Evolutionary conservation across 2,113 vertebrate genomes (phyloP).

Genomic region (Murina feae): DNA sequence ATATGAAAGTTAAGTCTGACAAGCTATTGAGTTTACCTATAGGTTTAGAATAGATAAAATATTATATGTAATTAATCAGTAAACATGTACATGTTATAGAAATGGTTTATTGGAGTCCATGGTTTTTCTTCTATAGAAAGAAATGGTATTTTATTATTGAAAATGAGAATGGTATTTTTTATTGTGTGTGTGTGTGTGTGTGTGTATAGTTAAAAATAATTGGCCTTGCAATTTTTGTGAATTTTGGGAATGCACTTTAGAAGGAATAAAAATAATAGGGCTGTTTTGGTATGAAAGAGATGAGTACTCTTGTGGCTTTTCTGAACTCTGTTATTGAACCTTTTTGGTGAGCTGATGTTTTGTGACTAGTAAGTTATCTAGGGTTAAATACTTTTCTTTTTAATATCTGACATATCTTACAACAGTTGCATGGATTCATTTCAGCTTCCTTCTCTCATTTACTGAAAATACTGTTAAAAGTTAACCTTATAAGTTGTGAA

Average conservation of each 20-base stretch:
- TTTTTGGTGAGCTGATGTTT: conserved; percentile 11
- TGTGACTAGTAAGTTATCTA: neutral
- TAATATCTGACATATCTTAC: neutral
- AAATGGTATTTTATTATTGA: neutral
- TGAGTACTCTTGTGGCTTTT: neutral
- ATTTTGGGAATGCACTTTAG: conserved; percentile 16
- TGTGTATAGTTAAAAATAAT: too few species aligned
- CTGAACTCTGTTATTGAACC: neutral
- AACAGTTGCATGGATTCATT: conserved; percentile 17
- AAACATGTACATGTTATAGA: neutral
- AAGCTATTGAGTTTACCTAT: neutral
- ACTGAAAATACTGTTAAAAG: conserved; percentile 17
- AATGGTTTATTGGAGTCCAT: neutral
- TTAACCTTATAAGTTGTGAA: conserved; percentile 4
- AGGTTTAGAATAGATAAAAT: neutral
- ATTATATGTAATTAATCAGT: neutral
- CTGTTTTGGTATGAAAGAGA: neutral
- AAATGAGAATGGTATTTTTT: conserved; percentile 7
- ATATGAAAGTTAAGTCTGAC: neutral
- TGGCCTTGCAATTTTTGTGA: conserved; percentile 16
- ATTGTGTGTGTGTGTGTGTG: too few species aligned
- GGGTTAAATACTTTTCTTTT: neutral
- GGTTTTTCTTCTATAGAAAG: neutral
- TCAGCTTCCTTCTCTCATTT: neutral
- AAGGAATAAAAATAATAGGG: neutral